Base-by-base conservation (phyloP, 2,113 vertebrate species). In the Tor tambroides region DNA sequence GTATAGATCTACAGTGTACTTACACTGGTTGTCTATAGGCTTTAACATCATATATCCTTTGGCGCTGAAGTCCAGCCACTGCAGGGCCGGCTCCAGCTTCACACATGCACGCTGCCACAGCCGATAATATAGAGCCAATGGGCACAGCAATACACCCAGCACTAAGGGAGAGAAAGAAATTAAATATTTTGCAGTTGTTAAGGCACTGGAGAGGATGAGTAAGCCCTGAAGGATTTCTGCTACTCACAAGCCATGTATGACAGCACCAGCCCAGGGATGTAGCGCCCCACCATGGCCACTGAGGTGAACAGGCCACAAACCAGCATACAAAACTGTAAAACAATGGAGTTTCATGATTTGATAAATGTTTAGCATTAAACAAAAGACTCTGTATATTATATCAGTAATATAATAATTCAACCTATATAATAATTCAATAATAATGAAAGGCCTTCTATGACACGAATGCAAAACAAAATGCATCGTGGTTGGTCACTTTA, bases 191-290 rank as follows among this genome's bases (percentile, higher is more conserved):
- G 15, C 32, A 74, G 19, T 54, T 74, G 23, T 61, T 74, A 12
- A 69, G 79, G 30, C n/a, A 19, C 35, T 54, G 59, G 32, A 59
- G 21, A 49, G 14, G 14, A 72, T 82, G 32, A 51, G 38, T 8
- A 19, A 56, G 32, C 28, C 41, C 61, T 5, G 38, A 56, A 32
- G 51, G 28, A 54, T 17, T 63, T 46, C 41, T 51, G 35, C 15
- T 91, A 98, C 98, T 98, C 93, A 99, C 98, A 92, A 49, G 95
- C 93, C 83, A 96, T 84, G 90, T 99, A 99, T 0, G 96, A 97
- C n/a, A 99, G 96, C 92, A 97, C 84, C 84, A 98, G 90, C 46
- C 98, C 98, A 65, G 98, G 96, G 92, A 99, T 91, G 82, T 96
- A 97, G 71, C 85, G 93, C 89, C 98, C 98, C 90, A 98, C 92